Percentiles rank a stretch among this genome's conserved stretches.
phyloP scores from a whole-genome alignment of 1,140 invertebrate species.

The Nomia melanderi region DNA sequence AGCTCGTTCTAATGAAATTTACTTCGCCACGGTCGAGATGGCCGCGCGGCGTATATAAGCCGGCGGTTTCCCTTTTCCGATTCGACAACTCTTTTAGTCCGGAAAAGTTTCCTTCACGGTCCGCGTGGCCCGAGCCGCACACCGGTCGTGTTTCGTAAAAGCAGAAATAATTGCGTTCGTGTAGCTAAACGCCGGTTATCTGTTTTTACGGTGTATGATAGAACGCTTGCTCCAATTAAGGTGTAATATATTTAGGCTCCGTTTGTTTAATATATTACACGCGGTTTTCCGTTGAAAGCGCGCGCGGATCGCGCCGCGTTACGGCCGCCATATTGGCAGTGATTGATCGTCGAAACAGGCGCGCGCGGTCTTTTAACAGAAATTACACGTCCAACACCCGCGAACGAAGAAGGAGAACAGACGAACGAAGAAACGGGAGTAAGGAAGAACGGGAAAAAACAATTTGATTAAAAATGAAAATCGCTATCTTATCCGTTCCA shows the following conservation, averaged over 20 bases:
- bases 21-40: background rate
- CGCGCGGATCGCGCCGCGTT: background rate
- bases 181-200: slow-evolving; percentile 44
- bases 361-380: background rate
- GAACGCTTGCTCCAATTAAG: slow-evolving; percentile 34
- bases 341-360: slow-evolving; percentile 14
- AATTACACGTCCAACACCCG: background rate
- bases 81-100: slow-evolving; percentile 46
- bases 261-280: slow-evolving; percentile 28
- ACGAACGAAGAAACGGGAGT: too few relatives aligned
- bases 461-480: too few relatives aligned
- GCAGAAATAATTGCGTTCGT: slow-evolving; percentile 39
- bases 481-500: too few relatives aligned
- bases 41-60: background rate
- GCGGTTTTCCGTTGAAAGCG: background rate
- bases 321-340: background rate
- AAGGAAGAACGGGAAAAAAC: too few relatives aligned
- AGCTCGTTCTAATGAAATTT: slow-evolving; percentile 7
- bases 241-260: slow-evolving; percentile 16
- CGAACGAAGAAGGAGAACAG: background rate
- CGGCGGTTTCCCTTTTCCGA: slow-evolving; percentile 23
- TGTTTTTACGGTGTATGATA: slow-evolving; percentile 25
- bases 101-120: slow-evolving; percentile 47
- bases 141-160: slow-evolving; percentile 13
- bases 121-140: background rate